Evolutionary conservation across 1,140 invertebrate species (phyloP).

Genomic region (Acromyrmex echinatior): DNA sequence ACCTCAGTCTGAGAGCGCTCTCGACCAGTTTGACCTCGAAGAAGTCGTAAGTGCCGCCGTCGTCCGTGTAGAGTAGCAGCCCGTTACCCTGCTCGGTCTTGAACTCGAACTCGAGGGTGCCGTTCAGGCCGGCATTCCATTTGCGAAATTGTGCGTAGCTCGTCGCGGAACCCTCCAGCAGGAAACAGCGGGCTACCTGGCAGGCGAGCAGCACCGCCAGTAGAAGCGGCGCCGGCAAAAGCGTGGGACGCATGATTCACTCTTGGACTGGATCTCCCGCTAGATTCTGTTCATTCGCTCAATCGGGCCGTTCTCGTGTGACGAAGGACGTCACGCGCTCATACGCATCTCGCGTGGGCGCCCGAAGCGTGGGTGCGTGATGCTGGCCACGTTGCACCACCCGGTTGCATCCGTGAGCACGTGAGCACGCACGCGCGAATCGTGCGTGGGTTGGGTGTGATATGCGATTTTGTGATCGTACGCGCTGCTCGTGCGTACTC

Average conservation of each 20-base stretch:
- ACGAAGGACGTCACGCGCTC: conserved; percentile 7
- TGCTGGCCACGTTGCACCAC: conserved; percentile 68
- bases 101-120: conserved; percentile 96
- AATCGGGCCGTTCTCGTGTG: neutral
- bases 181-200: conserved; percentile 86
- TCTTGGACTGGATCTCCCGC: conserved; percentile 16
- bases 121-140: conserved; percentile 95
- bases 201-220: conserved; percentile 63
- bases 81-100: conserved; percentile 96
- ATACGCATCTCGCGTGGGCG: conserved; percentile 32
- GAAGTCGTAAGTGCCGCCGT: conserved; percentile 97
- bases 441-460: conserved; percentile 55
- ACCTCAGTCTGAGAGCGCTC: conserved; percentile 94
- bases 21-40: conserved; percentile 98
- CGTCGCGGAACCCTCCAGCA: conserved; percentile 93
- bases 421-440: conserved; percentile 73
- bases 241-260: conserved; percentile 65
- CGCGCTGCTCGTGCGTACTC: conserved; percentile 4
- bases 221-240: conserved; percentile 35
- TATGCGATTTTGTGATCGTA: conserved; percentile 23
- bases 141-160: conserved; percentile 96
- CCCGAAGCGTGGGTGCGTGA: conserved; percentile 47
- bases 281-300: conserved; percentile 60
- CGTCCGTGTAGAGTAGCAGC: conserved; percentile 96
- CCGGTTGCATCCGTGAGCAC: conserved; percentile 64